Base-by-base conservation (phyloP, 92 coral and sea anemone species). In the Porites divaricata region DNA sequence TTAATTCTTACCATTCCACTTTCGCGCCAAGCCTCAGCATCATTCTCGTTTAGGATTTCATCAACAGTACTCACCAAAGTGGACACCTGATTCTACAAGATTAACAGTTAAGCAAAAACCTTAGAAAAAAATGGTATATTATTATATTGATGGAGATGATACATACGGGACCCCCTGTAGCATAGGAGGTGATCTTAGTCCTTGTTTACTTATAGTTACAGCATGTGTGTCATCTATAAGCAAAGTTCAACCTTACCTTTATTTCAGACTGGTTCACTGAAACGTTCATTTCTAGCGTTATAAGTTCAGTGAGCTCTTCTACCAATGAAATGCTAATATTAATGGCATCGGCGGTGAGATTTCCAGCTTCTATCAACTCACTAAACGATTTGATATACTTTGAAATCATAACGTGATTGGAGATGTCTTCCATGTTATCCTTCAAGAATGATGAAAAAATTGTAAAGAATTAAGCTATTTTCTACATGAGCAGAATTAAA, bases 41-140 rank as follows among this genome's bases (percentile, higher is more conserved):
- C 45, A 62, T 24, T 77, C 28, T 77, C 71, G 51, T 77, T 71
- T 71, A 77, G 49, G 1, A 77, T 58, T 64, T 48, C 81, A 77
- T 77, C 71, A 64, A 77, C 71, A 77, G 81, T 77, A 21, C 24
- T 64, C 21, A 77, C n/a, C 63, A 77, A 77, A 20, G 41, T 41
- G 59, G 81, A 63, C 2, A 77, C 14, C 45, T 62, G 81, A 49
- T 62, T 63, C 71, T 77, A 77, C 14, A 8, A 49, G 45, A 71
- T 20, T 19, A n/a, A 19, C 19, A 16, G 22, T 68, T 21, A 68
- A 68, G 53, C 35, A 69, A 41, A 17, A 68, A 70, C 56, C 6
- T 35, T 35, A 35, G 45, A 35, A 35, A 35, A 35, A 35, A 3
- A 35, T 35, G 45, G 45, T 3, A 35, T 35, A 35, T 35, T 35